Evolutionary conservation across 2,888 invertebrate genomes (phyloP).

Genomic region (Muschampia plurimacula): DNA sequence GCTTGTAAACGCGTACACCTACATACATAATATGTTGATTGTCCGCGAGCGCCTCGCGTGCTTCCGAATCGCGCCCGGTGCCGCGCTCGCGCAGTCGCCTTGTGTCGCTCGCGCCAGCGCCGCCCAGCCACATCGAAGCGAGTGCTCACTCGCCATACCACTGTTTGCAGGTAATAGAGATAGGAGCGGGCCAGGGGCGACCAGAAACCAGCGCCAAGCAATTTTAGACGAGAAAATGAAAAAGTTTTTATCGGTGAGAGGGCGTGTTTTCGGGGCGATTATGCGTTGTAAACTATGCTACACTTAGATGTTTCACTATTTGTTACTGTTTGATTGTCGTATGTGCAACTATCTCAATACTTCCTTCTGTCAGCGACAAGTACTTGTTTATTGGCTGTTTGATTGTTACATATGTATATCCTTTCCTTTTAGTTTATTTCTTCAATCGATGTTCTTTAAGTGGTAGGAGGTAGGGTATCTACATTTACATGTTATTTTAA

Average conservation of each 20-base stretch:
- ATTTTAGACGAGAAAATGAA: constrained; percentile 97
- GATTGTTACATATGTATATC: constrained; percentile 8
- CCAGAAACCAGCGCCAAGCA: constrained; percentile 93
- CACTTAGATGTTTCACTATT: constrained; percentile 74
- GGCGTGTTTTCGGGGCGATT: constrained; percentile 68
- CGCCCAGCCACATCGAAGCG: constrained; percentile 43
- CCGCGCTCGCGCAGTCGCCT: constrained; percentile 44
- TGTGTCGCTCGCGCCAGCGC: constrained; percentile 49
- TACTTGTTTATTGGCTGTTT: constrained; percentile 72
- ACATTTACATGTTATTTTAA: constrained; percentile 27
- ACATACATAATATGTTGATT: background rate
- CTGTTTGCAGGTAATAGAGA: constrained; percentile 87
- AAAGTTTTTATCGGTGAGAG: constrained; percentile 96
- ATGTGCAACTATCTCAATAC: constrained; percentile 42
- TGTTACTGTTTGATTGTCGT: constrained; percentile 62
- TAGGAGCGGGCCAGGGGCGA: constrained; percentile 87
- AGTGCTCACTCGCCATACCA: constrained; percentile 73
- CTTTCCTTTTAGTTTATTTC: constrained; percentile 20
- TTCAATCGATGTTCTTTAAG: constrained; percentile 27
- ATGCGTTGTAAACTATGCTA: constrained; percentile 77
- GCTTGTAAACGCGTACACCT: background rate
- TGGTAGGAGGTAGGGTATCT: constrained; percentile 22
- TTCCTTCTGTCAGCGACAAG: constrained; percentile 69
- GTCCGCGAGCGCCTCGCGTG: constrained; percentile 62
- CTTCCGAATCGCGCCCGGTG: constrained; percentile 70